phyloP scores from a whole-genome alignment of 2,797 vertebrate genomes.

The Hippoglossus hippoglossus region DNA sequence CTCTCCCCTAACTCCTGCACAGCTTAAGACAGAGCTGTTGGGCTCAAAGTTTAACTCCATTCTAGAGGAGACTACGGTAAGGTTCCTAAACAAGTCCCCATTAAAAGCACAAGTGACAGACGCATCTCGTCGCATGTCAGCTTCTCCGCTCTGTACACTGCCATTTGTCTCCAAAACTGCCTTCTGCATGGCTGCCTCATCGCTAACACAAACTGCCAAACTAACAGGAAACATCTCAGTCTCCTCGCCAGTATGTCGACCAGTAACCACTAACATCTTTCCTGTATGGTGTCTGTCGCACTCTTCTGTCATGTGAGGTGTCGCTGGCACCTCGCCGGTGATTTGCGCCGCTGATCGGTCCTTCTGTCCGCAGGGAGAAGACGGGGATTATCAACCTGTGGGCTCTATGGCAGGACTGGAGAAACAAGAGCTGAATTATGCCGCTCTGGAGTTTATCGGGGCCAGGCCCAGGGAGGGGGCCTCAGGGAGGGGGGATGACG shows the following conservation, averaged over 20 bases:
- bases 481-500: slow-evolving; percentile 84
- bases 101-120: slow-evolving; percentile 70
- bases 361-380: slow-evolving; percentile 83
- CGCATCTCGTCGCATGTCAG: slow-evolving; percentile 71
- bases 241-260: slow-evolving; percentile 58
- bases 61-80: slow-evolving; percentile 91
- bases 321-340: slow-evolving; percentile 21
- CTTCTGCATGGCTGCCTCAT: slow-evolving; percentile 71
- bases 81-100: slow-evolving; percentile 77
- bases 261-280: slow-evolving; percentile 69
- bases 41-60: slow-evolving; percentile 92
- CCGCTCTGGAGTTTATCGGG: slow-evolving; percentile 83
- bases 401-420: slow-evolving; percentile 84
- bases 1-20: slow-evolving; percentile 87
- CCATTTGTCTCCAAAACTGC: slow-evolving; percentile 58
- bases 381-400: slow-evolving; percentile 86
- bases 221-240: slow-evolving; percentile 72
- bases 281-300: slow-evolving; percentile 38
- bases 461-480: slow-evolving; percentile 80
- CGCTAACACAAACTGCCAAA: slow-evolving; percentile 63
- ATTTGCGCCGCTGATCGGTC: slow-evolving; percentile 47
- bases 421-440: slow-evolving; percentile 87
- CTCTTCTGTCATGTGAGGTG: slow-evolving; percentile 16
- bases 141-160: slow-evolving; percentile 69
- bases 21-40: slow-evolving; percentile 92